A percentile compares a stretch with the other conserved stretches of the same genome.
Evolutionary conservation across 2,797 vertebrate genomes (phyloP).

Genomic region (Orestias chungarensis): DNA sequence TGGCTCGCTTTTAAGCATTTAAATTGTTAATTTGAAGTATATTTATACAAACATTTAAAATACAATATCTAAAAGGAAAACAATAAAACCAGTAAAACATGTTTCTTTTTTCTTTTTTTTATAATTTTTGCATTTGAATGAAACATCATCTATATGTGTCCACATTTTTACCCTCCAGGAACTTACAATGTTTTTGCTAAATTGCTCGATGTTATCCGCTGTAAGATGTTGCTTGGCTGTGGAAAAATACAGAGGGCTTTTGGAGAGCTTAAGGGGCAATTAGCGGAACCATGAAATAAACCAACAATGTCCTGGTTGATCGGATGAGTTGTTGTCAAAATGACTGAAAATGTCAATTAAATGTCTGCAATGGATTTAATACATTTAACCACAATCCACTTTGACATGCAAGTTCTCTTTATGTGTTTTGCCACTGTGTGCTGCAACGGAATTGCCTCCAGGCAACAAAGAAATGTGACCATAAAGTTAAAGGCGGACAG

Average conservation of each 20-base stretch:
- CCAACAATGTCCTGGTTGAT: slow-evolving; percentile 60
- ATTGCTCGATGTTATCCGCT: slow-evolving; percentile 14
- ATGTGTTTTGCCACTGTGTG: neutral
- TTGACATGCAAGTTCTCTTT: neutral
- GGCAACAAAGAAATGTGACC: slow-evolving; percentile 43
- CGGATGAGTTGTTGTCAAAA: slow-evolving; percentile 23
- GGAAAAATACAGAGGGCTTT: slow-evolving; percentile 52
- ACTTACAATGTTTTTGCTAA: slow-evolving; percentile 6
- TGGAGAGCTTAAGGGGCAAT: slow-evolving; percentile 54
- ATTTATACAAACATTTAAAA: too few relatives aligned
- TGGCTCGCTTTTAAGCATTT: neutral
- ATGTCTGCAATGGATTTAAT: neutral
- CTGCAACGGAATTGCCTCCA: slow-evolving; percentile 29
- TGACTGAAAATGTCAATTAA: neutral
- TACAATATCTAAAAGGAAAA: too few relatives aligned
- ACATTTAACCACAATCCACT: neutral
- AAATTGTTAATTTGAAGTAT: neutral
- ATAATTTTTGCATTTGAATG: too few relatives aligned
- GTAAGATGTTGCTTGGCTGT: slow-evolving; percentile 18
- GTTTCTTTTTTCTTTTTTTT: too few relatives aligned
- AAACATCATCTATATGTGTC: neutral
- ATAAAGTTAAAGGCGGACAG: slow-evolving; percentile 26
- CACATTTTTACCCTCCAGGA: neutral
- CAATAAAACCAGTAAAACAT: too few relatives aligned
- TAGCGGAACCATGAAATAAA: slow-evolving; percentile 59